Conservation (phyloP, 2,888 invertebrate species). For the Rotaria magnacalcarata region DNA sequence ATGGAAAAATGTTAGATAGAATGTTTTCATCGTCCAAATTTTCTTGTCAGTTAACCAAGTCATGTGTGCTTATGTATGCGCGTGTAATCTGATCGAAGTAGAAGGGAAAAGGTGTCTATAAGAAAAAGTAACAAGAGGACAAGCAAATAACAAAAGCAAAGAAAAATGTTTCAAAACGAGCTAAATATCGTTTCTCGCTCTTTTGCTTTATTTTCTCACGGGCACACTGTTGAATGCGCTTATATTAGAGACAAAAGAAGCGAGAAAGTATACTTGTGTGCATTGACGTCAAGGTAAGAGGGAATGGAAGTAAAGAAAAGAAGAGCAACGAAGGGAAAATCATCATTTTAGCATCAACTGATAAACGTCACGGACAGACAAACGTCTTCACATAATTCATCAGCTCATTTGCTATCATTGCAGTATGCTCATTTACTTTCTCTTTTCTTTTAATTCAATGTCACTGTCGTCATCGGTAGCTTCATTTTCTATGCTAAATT, state of each 20-base stretch:
- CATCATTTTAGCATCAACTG: not conserved
- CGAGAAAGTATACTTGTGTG: not conserved
- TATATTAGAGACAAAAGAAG: not conserved
- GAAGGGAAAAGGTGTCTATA: not conserved
- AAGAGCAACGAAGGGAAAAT: not conserved
- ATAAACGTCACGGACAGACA: not conserved
- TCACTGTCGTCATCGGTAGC: not conserved
- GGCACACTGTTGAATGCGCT: not conserved
- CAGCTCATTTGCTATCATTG: not conserved
- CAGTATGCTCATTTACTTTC: not conserved
- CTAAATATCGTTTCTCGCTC: not conserved
- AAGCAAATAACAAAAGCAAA: not conserved
- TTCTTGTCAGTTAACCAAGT: not conserved
- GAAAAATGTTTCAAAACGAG: not conserved
- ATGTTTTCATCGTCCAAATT: not conserved
- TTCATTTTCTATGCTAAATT: not conserved
- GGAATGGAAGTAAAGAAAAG: not conserved
- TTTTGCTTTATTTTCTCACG: not conserved
- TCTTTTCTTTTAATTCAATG: not conserved
- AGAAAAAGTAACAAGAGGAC: not conserved
- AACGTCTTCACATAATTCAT: not conserved
- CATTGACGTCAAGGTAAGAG: not conserved
- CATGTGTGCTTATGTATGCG: not conserved
- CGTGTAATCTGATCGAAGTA: not conserved
- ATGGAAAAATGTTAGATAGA: not conserved